phyloP scores from a whole-genome alignment of 2,113 vertebrate species.

The Coracopsis vasa region DNA sequence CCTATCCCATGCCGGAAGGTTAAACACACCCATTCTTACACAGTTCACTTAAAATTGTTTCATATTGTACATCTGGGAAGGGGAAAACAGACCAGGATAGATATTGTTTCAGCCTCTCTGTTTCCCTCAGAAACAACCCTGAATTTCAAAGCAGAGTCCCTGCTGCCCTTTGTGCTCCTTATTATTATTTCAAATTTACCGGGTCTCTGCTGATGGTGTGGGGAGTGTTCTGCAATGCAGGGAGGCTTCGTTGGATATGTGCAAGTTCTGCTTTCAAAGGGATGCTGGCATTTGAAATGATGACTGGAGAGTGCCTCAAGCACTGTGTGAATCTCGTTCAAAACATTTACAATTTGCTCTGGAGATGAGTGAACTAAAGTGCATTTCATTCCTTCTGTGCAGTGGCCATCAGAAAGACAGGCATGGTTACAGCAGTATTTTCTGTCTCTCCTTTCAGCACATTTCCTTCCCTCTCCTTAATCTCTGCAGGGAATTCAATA shows the following conservation, averaged over 20 bases:
- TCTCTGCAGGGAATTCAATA: not conserved
- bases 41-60: constrained; percentile 3
- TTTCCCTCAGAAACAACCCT: not conserved
- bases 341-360: not conserved
- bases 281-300: not conserved
- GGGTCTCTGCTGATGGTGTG: not conserved
- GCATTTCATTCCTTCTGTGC: not conserved
- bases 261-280: not conserved
- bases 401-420: not conserved
- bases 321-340: not conserved
- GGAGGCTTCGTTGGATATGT: not conserved
- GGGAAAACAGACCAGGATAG: not conserved
- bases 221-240: accelerated
- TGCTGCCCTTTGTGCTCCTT: not conserved
- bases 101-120: not conserved
- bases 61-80: not conserved
- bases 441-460: not conserved
- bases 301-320: not conserved
- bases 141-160: not conserved
- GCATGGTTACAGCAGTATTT: not conserved
- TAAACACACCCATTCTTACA: constrained; percentile 41
- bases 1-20: not conserved
- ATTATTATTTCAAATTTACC: not conserved
- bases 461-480: not conserved
- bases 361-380: not conserved